Conservation (phyloP, 2,797 vertebrate species). For the Cercopithecus neglectus region DNA sequence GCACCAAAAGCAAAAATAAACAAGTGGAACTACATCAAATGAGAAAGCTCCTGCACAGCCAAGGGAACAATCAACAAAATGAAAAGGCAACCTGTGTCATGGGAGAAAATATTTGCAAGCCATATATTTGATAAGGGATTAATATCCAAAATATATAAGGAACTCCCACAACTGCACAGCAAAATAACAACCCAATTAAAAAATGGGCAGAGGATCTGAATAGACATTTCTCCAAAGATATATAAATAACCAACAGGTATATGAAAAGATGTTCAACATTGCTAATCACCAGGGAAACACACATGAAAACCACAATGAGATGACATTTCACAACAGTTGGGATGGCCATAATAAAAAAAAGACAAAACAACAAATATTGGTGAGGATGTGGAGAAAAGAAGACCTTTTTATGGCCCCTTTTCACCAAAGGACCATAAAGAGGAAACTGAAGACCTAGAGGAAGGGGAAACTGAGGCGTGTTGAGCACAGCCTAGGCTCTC, state of each 20-base stretch:
- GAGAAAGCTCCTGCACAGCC: background rate
- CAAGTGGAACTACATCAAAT: background rate
- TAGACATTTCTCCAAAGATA: background rate
- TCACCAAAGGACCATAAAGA: background rate
- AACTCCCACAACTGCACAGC: background rate
- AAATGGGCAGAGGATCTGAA: background rate
- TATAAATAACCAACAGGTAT: background rate
- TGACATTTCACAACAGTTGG: background rate
- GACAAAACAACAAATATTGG: background rate
- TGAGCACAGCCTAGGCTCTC: background rate
- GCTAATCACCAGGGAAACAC: background rate
- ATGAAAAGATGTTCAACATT: background rate
- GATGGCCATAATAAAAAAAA: background rate
- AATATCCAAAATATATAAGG: background rate
- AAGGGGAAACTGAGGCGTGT: background rate
- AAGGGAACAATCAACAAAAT: background rate
- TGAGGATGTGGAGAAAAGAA: background rate
- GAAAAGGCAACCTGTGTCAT: no score
- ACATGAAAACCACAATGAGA: background rate
- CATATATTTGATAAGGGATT: background rate
- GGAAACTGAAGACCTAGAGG: background rate
- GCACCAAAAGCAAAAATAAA: background rate
- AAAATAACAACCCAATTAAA: background rate
- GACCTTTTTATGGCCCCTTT: background rate
- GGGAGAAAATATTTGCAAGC: background rate